phyloP scores from a whole-genome alignment of 2,888 invertebrate species.

The Lepidonotus clava region DNA sequence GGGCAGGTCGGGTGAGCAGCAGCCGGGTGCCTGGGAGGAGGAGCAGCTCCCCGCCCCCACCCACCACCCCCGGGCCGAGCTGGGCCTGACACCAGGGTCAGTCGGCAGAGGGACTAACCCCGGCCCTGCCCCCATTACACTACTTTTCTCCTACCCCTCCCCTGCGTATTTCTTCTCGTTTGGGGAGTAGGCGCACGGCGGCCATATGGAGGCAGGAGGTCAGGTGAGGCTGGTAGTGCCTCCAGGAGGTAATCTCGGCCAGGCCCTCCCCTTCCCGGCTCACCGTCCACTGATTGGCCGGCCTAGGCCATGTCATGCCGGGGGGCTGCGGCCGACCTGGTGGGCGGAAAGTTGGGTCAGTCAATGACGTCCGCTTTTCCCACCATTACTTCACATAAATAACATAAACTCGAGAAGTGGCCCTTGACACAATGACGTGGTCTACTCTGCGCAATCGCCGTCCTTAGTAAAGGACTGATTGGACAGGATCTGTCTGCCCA shows the following conservation, averaged over 20 bases:
- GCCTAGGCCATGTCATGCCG: background rate
- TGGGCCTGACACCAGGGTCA: slow-evolving; percentile 7
- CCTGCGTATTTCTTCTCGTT: background rate
- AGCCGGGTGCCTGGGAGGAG: slow-evolving; percentile 18
- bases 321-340: background rate
- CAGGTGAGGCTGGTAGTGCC: background rate
- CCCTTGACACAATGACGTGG: background rate
- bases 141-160: background rate
- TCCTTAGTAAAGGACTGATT: no score
- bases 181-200: no score
- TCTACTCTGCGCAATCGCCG: background rate
- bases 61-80: slow-evolving; percentile 12
- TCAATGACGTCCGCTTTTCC: no score
- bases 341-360: background rate
- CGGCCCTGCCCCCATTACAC: background rate
- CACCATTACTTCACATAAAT: background rate
- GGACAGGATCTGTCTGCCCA: no score
- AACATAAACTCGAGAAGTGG: background rate
- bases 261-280: background rate
- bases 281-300: slow-evolving; percentile 5
- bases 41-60: background rate
- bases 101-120: background rate
- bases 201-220: background rate
- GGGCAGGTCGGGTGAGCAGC: slow-evolving; percentile 11
- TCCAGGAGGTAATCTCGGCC: background rate